Base-by-base conservation (phyloP, 2,888 invertebrate species). In the Cyaniris semiargus region DNA sequence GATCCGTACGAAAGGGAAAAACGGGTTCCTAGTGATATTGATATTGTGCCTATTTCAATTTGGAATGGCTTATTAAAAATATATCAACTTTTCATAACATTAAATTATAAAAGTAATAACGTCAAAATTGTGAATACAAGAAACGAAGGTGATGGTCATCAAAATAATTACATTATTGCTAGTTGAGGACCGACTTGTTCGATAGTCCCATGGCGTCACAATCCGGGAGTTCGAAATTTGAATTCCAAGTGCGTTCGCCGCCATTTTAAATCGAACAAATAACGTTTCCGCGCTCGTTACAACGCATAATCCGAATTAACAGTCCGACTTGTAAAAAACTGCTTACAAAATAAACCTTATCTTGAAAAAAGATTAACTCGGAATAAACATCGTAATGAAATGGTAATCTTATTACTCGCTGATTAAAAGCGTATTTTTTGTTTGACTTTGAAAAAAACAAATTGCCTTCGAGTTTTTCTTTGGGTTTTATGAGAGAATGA, bases 331-430 rank as follows among this genome's bases (percentile, higher is more conserved):
- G 27, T 27, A 66, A 66, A 27, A 31, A 66, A 31, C 15, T 31
- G 66, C 66, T 66, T 31, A 66, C 27, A 15, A 66, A 66, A 66
- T 66, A 66, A 31, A 31, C 6, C 6, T 27, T 66, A 66, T 66
- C 66, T 66, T 15, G 18, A 31, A 66, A 76, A 72, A 72, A 72
- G 58, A 72, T 72, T 72, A 58, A 8, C 72, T 56, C 56, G 34
- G 60, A 77, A 77, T 72, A 77, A 77, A 77, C 77, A 72, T 18
- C 53, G 77, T 77, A 58, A 72, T 77, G 72, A 77, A 72, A 77
- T 77, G 77, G 72, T 77, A 77, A 77, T 77, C 77, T 58, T 34
- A 76, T 72, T 44, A 72, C 38, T 70, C 58, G 71, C 58, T 77
- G 72, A 77, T 77, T 77, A 77, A 77, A 72, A 34, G 38, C 58